Percentiles rank a stretch among this genome's conserved stretches.
These are phyloP conservation scores for Dasypolia templi DNA, from an alignment of 2,888 invertebrate species.

Conservation along the genomic window DNA sequence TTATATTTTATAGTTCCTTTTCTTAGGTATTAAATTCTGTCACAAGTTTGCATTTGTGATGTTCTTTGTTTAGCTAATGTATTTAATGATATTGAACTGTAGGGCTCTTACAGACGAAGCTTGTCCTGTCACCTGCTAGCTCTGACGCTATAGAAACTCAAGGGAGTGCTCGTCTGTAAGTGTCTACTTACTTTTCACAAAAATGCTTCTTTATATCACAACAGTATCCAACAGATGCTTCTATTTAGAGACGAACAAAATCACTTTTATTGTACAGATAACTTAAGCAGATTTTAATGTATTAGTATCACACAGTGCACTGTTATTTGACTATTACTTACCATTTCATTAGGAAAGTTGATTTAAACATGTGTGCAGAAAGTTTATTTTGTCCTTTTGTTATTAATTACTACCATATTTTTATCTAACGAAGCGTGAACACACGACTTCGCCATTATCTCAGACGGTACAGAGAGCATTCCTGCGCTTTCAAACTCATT, in stretches of 20 bases:
- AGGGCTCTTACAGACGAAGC: neutral
- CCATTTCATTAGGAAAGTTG: neutral
- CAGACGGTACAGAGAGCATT: no score
- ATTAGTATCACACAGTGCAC: conserved; percentile 25
- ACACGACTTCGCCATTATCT: no score
- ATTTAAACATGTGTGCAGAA: conserved; percentile 4
- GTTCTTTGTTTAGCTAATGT: conserved; percentile 4
- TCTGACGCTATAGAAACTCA: neutral
- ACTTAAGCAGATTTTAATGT: conserved; percentile 24
- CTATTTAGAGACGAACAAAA: conserved; percentile 46
- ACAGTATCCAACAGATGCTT: conserved; percentile 36
- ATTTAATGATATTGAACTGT: conserved; percentile 21
- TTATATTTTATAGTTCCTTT: conserved; percentile 35
- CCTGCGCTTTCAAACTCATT: no score
- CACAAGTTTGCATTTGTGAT: conserved; percentile 44
- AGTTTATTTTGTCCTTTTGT: neutral
- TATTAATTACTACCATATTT: no score
- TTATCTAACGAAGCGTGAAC: no score
- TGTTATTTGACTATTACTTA: neutral
- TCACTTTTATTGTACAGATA: conserved; percentile 45
- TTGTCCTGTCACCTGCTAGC: neutral
- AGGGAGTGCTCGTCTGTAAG: neutral
- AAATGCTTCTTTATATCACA: conserved; percentile 25
- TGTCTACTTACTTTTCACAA: neutral
- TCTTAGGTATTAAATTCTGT: conserved; percentile 29